Evolutionary conservation across 2,797 vertebrate genomes (phyloP).

Genomic region (Taenioides sp.): DNA sequence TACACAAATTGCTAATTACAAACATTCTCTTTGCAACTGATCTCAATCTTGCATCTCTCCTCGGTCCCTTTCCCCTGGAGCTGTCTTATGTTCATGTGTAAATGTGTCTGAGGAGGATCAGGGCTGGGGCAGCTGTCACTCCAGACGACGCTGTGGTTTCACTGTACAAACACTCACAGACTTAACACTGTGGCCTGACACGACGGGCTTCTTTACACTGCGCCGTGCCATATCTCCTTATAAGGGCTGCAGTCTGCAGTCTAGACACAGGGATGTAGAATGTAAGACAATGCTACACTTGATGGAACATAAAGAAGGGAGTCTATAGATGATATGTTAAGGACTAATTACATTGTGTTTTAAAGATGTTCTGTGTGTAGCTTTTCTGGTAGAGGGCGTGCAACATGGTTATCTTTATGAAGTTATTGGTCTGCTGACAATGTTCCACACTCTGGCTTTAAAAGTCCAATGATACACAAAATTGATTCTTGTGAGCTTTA

Average conservation of each 20-base stretch:
- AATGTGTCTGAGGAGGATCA: slow-evolving; percentile 52
- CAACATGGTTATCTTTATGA: too few species aligned
- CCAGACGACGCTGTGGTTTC: slow-evolving; percentile 30
- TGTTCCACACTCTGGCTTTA: too few species aligned
- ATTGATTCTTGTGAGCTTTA: too few species aligned
- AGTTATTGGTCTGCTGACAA: neutral
- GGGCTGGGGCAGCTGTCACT: slow-evolving; percentile 44
- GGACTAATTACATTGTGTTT: too few species aligned
- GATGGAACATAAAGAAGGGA: neutral
- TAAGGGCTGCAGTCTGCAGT: slow-evolving; percentile 9
- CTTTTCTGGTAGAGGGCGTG: neutral
- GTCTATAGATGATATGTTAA: neutral
- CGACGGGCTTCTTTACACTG: slow-evolving; percentile 9
- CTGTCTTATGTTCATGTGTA: slow-evolving; percentile 43
- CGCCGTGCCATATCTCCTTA: neutral
- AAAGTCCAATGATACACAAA: too few species aligned
- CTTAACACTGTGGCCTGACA: slow-evolving; percentile 5
- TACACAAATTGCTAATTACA: neutral
- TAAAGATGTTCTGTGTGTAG: neutral
- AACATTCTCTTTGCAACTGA: neutral
- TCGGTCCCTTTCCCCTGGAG: slow-evolving; percentile 41
- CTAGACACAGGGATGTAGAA: slow-evolving; percentile 4
- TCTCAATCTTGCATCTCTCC: neutral
- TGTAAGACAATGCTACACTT: neutral
- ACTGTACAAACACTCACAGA: slow-evolving; percentile 12